Evolutionary conservation across 2,113 vertebrate species (phyloP), one percentile per base, ranked within the genome.

Genomic region (Myotis brandtii): DNA sequence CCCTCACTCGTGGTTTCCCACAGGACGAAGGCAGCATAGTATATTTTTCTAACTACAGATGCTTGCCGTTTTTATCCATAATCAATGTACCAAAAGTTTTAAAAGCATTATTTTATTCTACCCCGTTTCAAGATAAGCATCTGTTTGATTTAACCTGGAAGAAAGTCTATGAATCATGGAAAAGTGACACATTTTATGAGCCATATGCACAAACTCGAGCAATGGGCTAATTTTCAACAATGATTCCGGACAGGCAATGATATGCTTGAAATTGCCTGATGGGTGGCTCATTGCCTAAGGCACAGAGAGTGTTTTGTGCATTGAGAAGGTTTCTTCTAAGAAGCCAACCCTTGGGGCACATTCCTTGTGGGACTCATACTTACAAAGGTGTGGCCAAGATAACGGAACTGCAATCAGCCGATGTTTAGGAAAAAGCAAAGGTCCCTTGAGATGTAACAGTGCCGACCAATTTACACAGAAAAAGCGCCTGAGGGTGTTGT

Each of bases 211-310:
- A 91, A 90, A 93, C 87, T 95, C 69, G 10, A 95, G 75, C 96
- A 96, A 93, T 95, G 86, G 85, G 73, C 89, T 94, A 77, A 96
- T 97, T 96, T 97, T 96, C 73, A 95, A 93, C 89, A 94, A 81
- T 96, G 87, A 93, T 95, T 94, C 90, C 80, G 64, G 85, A 95
- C 62, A 96, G 66, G 62, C 92, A 95, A 91, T 97, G 86, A 96
- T 94, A 76, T 56, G 30, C 32, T 96, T 82, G n/a, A 92, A 94
- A 25, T 75, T 92, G 94, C 94, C 0, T 48, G 92, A 93, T 72
- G 59, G 34, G 14, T 92, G 92, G 96, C 95, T 96, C 90, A 96
- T 95, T 92, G 87, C 86, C 89, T 95, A 73, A 67, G 76, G 43
- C 59, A 66, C 67, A 50, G 11, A 67, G 82, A 91, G 20, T 7